These are phyloP conservation scores for Chelmon rostratus DNA, from an alignment of 2,797 vertebrate species.

Conservation along the genomic window DNA sequence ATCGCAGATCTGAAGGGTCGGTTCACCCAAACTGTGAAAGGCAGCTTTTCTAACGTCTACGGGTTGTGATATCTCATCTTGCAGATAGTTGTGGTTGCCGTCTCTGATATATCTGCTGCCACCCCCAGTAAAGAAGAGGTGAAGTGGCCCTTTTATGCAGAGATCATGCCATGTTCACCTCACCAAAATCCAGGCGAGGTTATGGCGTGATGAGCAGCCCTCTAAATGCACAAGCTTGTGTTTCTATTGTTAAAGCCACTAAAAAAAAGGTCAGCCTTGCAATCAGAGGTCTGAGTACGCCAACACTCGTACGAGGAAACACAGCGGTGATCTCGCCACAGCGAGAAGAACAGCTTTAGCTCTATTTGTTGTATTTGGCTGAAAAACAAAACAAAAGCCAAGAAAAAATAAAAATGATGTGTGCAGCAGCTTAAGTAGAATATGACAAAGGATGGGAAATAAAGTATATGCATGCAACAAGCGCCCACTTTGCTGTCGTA, in stretches of 20 bases:
- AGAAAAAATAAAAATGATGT: background rate
- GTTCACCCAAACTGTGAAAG: constrained; percentile 13
- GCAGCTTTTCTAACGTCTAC: background rate
- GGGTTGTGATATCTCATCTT: background rate
- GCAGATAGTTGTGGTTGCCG: constrained; percentile 17
- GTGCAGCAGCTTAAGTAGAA: background rate
- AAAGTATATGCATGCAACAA: background rate
- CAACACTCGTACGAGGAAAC: too few species aligned
- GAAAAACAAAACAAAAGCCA: background rate
- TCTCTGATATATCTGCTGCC: constrained; percentile 10
- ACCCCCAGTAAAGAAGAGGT: background rate
- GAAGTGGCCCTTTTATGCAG: background rate
- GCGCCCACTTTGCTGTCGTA: background rate
- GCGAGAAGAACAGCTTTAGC: background rate
- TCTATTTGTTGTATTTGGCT: background rate
- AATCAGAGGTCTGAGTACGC: too few species aligned
- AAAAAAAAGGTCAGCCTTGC: constrained; percentile 1
- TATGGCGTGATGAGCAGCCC: background rate
- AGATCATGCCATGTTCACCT: background rate
- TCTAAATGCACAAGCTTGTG: constrained; percentile 5
- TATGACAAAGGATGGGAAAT: too few species aligned
- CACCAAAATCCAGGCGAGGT: background rate
- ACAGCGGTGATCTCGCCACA: too few species aligned
- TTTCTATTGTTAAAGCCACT: constrained; percentile 28
- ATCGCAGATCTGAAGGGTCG: constrained; percentile 21